These are phyloP conservation scores for Muraenolepis orangiensis DNA, from an alignment of 2,797 vertebrate species.

Conservation along the genomic window DNA sequence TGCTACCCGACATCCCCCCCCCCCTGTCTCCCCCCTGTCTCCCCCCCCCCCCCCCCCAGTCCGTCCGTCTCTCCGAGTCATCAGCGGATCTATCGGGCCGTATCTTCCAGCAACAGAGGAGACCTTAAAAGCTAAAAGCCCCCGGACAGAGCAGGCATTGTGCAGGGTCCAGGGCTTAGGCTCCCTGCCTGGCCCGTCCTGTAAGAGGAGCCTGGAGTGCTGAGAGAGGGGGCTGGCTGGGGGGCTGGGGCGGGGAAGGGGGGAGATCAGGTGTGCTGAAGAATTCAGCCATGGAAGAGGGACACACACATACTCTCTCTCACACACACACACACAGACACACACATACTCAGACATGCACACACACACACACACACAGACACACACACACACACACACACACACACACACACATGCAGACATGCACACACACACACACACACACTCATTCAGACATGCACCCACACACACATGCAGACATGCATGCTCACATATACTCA, in stretches of 20 bases:
- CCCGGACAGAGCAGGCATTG: constrained; percentile 77
- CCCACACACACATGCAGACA: constrained; percentile 27
- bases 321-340: not conserved
- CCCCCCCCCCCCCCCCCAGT: not conserved
- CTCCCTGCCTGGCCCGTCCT: constrained; percentile 53
- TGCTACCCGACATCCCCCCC: not conserved
- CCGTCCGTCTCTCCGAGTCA: constrained; percentile 2
- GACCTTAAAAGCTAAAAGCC: constrained; percentile 64
- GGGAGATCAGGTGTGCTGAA: constrained; percentile 74
- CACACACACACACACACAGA: constrained; percentile 23
- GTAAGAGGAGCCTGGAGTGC: constrained; percentile 70
- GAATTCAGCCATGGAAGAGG: constrained; percentile 67
- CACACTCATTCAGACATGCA: constrained; percentile 2
- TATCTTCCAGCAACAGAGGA: constrained; percentile 60
- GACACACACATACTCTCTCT: constrained; percentile 28
- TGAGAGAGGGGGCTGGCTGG: constrained; percentile 37
- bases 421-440: constrained; percentile 13
- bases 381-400: constrained; percentile 6
- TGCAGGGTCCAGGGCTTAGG: constrained; percentile 44
- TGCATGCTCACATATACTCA: not conserved
- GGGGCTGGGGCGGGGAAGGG: not conserved
- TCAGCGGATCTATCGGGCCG: constrained; percentile 23
- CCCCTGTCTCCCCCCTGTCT: not conserved
- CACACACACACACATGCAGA: not conserved
- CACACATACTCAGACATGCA: not conserved